Percentiles rank a stretch among this genome's conserved stretches.
phyloP scores from a whole-genome alignment of 2,888 invertebrate genomes.

The Litoditis marina region DNA sequence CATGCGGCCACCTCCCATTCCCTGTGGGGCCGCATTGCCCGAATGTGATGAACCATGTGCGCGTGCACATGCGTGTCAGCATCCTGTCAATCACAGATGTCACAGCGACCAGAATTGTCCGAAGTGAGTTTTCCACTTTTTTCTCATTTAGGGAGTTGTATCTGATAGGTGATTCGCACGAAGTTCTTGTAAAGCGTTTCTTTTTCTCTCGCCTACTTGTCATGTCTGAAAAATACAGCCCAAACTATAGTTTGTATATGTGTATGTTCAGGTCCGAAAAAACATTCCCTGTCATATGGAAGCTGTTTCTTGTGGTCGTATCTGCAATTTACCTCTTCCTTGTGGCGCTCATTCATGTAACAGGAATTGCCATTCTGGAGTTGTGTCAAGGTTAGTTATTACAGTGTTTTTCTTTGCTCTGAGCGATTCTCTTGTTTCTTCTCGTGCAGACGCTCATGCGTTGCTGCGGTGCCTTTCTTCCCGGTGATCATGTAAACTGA shows the following conservation, averaged over 20 bases:
- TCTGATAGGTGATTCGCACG: neutral
- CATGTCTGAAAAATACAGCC: too few species aligned
- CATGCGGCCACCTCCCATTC: slow-evolving; percentile 83
- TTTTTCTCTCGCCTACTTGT: neutral
- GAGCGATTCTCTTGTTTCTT: neutral
- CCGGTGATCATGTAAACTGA: too few species aligned
- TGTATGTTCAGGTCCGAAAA: slow-evolving; percentile 72
- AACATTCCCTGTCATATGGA: slow-evolving; percentile 81
- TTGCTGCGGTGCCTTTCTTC: too few species aligned
- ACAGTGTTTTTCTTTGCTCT: neutral
- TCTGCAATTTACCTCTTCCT: slow-evolving; percentile 77
- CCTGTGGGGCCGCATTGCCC: slow-evolving; percentile 85
- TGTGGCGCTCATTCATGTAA: slow-evolving; percentile 83
- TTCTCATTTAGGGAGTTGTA: neutral
- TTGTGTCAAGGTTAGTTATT: slow-evolving; percentile 66
- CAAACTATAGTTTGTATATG: neutral
- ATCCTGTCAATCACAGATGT: slow-evolving; percentile 48
- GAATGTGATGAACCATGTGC: slow-evolving; percentile 77
- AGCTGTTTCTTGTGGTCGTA: slow-evolving; percentile 72
- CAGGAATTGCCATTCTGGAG: slow-evolving; percentile 76
- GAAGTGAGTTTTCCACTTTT: slow-evolving; percentile 8
- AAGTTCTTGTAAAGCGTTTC: too few species aligned
- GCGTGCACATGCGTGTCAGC: slow-evolving; percentile 72
- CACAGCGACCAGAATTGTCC: slow-evolving; percentile 76
- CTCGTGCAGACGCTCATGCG: too few species aligned